Percentiles rank a stretch among this genome's conserved stretches.
These are phyloP conservation scores for Catostomus latipinnis DNA, from an alignment of 2,797 vertebrate species.

Conservation along the genomic window DNA sequence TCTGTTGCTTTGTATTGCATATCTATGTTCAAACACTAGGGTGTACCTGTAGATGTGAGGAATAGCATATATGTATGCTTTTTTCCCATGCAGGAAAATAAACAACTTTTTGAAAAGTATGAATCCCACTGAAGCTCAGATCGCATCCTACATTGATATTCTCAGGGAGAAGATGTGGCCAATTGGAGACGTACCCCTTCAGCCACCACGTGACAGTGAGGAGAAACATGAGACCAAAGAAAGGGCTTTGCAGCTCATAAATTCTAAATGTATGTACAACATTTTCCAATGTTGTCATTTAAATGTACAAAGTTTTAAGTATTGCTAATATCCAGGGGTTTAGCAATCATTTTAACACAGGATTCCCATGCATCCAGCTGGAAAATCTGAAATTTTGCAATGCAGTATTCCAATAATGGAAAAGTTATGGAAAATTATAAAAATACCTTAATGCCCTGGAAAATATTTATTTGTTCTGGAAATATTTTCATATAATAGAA, in stretches of 20 bases:
- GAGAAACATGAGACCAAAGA: slow-evolving; percentile 72
- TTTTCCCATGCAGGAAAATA: slow-evolving; percentile 69
- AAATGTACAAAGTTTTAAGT: neutral
- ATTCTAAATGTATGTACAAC: slow-evolving; percentile 69
- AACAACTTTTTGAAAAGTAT: slow-evolving; percentile 75
- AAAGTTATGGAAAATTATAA: too few species aligned
- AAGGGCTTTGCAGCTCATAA: slow-evolving; percentile 73
- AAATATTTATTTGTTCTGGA: too few species aligned
- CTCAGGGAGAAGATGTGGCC: slow-evolving; percentile 75
- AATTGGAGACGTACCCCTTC: slow-evolving; percentile 21
- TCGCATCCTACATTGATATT: slow-evolving; percentile 71
- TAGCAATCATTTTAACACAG: too few species aligned
- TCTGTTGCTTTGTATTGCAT: neutral
- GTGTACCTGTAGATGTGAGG: neutral
- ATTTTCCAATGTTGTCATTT: neutral
- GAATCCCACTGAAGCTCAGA: slow-evolving; percentile 73
- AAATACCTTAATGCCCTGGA: too few species aligned
- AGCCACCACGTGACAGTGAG: slow-evolving; percentile 62
- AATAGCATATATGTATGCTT: neutral
- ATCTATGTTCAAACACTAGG: neutral
- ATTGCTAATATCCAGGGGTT: neutral
- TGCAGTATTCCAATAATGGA: too few species aligned
- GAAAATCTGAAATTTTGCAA: too few species aligned
- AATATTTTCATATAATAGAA: too few species aligned
- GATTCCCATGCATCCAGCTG: too few species aligned